Evolutionary conservation across 2,113 vertebrate genomes (phyloP), one percentile per base, ranked within the genome.

Genomic region (Crocuta crocuta): DNA sequence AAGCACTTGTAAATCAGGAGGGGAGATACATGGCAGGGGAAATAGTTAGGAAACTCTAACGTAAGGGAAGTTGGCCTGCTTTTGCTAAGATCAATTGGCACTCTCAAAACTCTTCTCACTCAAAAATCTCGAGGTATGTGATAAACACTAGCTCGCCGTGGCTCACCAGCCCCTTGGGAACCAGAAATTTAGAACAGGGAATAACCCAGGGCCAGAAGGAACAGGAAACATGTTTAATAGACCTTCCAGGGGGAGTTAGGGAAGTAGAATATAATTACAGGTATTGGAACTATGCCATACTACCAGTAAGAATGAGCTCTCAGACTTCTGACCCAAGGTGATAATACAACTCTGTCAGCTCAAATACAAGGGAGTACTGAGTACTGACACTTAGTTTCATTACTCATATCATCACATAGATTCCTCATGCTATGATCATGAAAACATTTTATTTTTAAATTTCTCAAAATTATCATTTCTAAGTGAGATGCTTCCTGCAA

Each of bases 211-310:
- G 16, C 26, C 76, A 86, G 43, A 65, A 92, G 81, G 55, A n/a
- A 86, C 68, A 39, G 24, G 55, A 91, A 95, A 88, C 70, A 91
- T 50, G 63, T 79, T 83, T 93, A 39, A 53, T 63, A 86, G 84
- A 82, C 35, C 1, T 63, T 68, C 61, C 35, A 66, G 78, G n/a
- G 83, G 26, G 71, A 85, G 28, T 88, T 78, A 55, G 53, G 71
- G 71, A 73, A 79, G 73, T 48, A 88, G 65, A 85, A 48, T 28
- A n/a, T 55, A 92, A 97, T 97, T 61, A 74, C 55, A 12, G 71
- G 43, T 19, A 35, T 15, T 92, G 86, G 76, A 93, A 74, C 5
- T 55, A 23, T 1, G n/a, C 61, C 91, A 91, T 82, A 86, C 78
- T 17, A 26, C 55, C 9, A 61, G 63, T 90, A 94, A 53, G 78